phyloP scores from a whole-genome alignment of 1,140 invertebrate species.

The Nixonia krombeini region DNA sequence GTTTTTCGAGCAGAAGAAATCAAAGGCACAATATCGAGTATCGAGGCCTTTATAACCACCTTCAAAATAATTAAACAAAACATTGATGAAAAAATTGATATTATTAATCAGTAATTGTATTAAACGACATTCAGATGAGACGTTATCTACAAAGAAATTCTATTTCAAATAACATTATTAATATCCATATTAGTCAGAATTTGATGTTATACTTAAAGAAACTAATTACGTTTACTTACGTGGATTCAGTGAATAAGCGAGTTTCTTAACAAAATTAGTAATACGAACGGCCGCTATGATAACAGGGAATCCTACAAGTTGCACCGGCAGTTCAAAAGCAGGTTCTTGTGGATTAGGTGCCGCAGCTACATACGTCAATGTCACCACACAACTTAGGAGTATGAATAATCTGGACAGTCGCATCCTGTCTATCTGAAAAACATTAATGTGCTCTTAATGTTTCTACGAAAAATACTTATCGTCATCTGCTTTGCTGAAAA shows the following conservation, averaged over 20 bases:
- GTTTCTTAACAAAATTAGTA: conserved; percentile 86
- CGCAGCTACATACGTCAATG: conserved; percentile 56
- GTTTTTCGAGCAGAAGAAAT: too few species aligned
- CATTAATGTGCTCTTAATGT: not conserved
- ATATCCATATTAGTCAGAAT: too few species aligned
- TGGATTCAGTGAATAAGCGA: conserved; percentile 85
- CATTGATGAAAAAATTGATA: too few species aligned
- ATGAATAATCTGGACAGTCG: conserved; percentile 22
- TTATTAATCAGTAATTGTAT: too few species aligned
- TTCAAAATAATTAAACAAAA: too few species aligned
- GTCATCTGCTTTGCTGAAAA: too few species aligned
- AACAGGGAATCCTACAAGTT: conserved; percentile 85
- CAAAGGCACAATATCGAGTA: too few species aligned
- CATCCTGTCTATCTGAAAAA: conserved; percentile 28
- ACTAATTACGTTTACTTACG: conserved; percentile 74
- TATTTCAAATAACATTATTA: too few species aligned
- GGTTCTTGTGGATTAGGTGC: conserved; percentile 72
- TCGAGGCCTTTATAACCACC: too few species aligned
- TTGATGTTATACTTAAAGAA: too few species aligned
- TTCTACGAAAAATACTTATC: not conserved
- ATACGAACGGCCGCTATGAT: conserved; percentile 85
- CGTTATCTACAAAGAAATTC: too few species aligned
- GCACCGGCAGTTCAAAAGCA: conserved; percentile 82
- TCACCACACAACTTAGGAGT: conserved; percentile 50
- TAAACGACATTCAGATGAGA: too few species aligned